Percentiles rank a stretch among this genome's conserved stretches.
phyloP scores from a whole-genome alignment of 2,113 vertebrate species.

The Catagonus wagneri region DNA sequence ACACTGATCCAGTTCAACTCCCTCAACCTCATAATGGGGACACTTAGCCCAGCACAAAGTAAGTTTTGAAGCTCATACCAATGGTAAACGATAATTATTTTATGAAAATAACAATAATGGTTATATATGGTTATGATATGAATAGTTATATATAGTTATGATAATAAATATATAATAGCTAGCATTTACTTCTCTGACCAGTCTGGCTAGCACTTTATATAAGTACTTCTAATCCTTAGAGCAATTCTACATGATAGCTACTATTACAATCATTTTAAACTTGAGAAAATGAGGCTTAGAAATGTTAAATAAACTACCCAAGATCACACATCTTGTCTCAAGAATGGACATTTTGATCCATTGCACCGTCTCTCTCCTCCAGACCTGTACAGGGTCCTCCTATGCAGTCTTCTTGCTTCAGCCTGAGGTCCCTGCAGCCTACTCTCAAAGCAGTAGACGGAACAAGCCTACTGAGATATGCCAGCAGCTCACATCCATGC shows the following conservation, averaged over 20 bases:
- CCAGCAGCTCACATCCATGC: background rate
- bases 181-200: background rate
- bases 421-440: background rate
- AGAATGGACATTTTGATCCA: background rate
- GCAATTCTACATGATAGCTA: background rate
- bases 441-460: background rate
- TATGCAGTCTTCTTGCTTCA: background rate
- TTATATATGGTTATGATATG: background rate
- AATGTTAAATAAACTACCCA: slow-evolving; percentile 17
- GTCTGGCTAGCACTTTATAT: background rate
- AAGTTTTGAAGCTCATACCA: background rate
- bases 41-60: too few relatives aligned
- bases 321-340: background rate
- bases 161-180: background rate
- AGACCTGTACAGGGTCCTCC: background rate
- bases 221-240: slow-evolving; percentile 50
- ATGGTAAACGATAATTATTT: background rate
- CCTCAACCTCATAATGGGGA: background rate
- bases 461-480: background rate
- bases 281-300: background rate
- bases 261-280: background rate
- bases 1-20: background rate
- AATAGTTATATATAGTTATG: background rate
- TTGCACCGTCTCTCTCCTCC: background rate
- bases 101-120: background rate